Conservation (phyloP, 1,140 invertebrate species). For the Lepidotrigona ventralis region DNA sequence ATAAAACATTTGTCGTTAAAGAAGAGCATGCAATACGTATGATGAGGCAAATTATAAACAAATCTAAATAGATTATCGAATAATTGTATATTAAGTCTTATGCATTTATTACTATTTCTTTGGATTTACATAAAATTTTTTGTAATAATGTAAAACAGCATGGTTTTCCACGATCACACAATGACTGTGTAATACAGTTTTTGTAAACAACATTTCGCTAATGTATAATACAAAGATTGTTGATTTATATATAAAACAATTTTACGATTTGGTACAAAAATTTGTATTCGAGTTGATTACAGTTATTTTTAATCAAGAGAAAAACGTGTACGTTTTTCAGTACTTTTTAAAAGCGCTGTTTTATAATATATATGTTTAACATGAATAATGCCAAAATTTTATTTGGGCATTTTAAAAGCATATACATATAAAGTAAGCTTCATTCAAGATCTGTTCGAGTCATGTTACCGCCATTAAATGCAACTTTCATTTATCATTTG, state of each 20-base stretch:
- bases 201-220: conserved; percentile 46
- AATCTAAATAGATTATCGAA: conserved; percentile 17
- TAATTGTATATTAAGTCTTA: conserved; percentile 45
- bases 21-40: conserved; percentile 18
- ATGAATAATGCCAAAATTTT: not conserved
- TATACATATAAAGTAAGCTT: conserved; percentile 2
- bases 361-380: not conserved
- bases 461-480: conserved; percentile 22
- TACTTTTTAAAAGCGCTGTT: conserved; percentile 19
- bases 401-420: conserved; percentile 2
- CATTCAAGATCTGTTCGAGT: not conserved
- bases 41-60: not conserved
- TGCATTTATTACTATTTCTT: conserved; percentile 50
- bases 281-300: conserved; percentile 27
- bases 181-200: conserved; percentile 20
- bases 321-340: conserved; percentile 15
- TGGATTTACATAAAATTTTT: conserved; percentile 46
- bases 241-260: conserved; percentile 43
- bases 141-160: conserved; percentile 42
- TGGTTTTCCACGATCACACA: conserved; percentile 16
- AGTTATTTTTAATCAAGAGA: conserved; percentile 17
- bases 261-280: conserved; percentile 42
- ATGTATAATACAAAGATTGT: conserved; percentile 42
- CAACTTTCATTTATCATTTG: conserved; percentile 30
- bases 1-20: conserved; percentile 35